Percentiles rank a stretch among this genome's conserved stretches.
Conservation (phyloP, 2,888 invertebrate species). For the Drosophila nigritarsus region DNA sequence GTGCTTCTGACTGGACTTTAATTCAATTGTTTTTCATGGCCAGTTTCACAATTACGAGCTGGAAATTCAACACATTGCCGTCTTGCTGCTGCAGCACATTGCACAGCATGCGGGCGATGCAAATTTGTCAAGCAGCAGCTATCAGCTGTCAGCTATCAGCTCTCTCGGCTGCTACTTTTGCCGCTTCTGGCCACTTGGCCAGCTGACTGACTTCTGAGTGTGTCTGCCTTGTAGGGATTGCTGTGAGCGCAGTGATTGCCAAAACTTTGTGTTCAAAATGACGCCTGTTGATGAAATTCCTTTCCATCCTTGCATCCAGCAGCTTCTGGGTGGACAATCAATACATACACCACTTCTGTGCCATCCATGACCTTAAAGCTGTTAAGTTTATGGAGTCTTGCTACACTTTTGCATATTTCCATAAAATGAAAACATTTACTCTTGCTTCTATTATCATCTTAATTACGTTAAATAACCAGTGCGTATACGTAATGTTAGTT, state of each 20-base stretch:
- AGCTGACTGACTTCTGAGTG: constrained; percentile 8
- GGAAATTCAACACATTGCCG: constrained; percentile 52
- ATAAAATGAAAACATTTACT: not conserved
- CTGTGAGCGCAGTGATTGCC: constrained; percentile 3
- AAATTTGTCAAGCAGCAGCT: constrained; percentile 38
- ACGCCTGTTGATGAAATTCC: constrained; percentile 14
- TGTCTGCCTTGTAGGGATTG: constrained; percentile 17
- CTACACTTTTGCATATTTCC: not conserved
- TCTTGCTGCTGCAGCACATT: constrained; percentile 7
- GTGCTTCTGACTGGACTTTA: constrained; percentile 5
- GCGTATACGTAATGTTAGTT: not conserved
- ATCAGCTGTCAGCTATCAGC: constrained; percentile 19
- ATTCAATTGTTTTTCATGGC: constrained; percentile 51
- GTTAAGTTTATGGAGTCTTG: not conserved
- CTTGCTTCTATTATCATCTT: not conserved
- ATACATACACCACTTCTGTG: not conserved
- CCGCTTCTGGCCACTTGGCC: constrained; percentile 1
- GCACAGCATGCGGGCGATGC: constrained; percentile 42
- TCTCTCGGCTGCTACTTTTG: constrained; percentile 22
- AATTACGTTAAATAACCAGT: not conserved
- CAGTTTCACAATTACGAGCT: constrained; percentile 41
- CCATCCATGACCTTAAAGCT: not conserved
- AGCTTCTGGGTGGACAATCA: not conserved
- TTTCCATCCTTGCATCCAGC: not conserved
- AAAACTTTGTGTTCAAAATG: constrained; percentile 4